These are phyloP conservation scores for Pontoporia blainvillei DNA, from an alignment of 2,113 vertebrate species.

Conservation along the genomic window DNA sequence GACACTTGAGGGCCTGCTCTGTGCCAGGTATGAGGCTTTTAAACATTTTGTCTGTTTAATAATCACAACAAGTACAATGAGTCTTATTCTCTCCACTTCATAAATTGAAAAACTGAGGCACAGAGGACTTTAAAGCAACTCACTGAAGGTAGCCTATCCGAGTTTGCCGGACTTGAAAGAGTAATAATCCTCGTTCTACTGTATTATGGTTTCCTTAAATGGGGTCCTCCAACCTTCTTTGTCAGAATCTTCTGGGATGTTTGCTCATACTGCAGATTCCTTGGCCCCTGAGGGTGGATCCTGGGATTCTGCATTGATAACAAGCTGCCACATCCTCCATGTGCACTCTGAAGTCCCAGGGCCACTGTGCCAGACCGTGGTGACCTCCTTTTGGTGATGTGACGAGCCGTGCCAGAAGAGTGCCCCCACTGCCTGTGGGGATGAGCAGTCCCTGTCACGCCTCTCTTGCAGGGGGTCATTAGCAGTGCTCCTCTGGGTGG, in stretches of 20 bases:
- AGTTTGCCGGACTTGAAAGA: neutral
- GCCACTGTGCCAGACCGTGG: neutral
- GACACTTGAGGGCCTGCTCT: neutral
- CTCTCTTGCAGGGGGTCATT: neutral
- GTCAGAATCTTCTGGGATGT: neutral
- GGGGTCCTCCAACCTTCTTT: neutral
- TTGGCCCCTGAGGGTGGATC: neutral
- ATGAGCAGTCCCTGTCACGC: conserved; percentile 41
- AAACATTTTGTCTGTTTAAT: neutral
- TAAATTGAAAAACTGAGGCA: neutral
- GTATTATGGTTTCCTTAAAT: neutral
- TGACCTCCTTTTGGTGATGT: neutral
- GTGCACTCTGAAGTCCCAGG: neutral
- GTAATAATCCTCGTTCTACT: neutral
- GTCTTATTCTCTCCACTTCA: neutral
- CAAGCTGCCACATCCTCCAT: neutral
- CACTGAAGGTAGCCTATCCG: neutral
- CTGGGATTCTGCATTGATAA: neutral
- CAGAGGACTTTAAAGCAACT: neutral
- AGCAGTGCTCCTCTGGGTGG: neutral
- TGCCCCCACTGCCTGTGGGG: neutral
- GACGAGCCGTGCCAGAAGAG: conserved; percentile 31
- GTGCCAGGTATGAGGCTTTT: neutral
- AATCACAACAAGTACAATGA: neutral
- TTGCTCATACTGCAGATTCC: neutral